Evolutionary conservation across 2,113 vertebrate species (phyloP).

Genomic region (Willisornis vidua): DNA sequence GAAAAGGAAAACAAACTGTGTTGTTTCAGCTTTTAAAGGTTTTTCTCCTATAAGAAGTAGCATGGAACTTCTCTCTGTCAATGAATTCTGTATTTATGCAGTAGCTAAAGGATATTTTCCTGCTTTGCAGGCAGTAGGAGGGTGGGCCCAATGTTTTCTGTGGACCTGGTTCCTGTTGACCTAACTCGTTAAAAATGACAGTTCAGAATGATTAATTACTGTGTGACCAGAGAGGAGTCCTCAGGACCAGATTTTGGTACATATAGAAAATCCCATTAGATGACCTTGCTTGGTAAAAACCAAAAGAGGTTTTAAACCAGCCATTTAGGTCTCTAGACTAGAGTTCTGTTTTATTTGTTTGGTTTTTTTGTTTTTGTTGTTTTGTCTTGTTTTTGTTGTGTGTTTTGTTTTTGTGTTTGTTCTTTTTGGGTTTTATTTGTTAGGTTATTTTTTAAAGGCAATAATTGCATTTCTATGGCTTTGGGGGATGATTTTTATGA

Average conservation of each 20-base stretch:
- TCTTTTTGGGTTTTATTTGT: background rate
- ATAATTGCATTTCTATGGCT: background rate
- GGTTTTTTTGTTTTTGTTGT: background rate
- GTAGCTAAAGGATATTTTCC: background rate
- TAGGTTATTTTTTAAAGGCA: background rate
- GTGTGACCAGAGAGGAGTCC: background rate
- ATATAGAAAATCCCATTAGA: background rate
- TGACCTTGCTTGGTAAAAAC: background rate
- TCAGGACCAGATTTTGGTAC: background rate
- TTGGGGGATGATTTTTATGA: background rate
- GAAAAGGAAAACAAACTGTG: background rate
- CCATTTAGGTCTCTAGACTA: background rate
- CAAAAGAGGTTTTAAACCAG: background rate
- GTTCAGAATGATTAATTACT: background rate
- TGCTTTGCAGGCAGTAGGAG: background rate
- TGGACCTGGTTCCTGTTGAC: background rate
- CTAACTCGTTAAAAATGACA: background rate
- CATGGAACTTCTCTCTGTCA: background rate
- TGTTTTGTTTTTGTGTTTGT: background rate
- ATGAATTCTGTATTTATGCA: background rate
- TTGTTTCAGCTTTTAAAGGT: background rate
- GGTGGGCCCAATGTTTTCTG: background rate
- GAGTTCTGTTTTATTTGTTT: background rate
- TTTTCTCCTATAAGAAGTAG: background rate
- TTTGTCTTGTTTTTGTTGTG: background rate